Evolutionary conservation across 2,888 invertebrate genomes (phyloP).

Genomic region (Campoplex nolae): DNA sequence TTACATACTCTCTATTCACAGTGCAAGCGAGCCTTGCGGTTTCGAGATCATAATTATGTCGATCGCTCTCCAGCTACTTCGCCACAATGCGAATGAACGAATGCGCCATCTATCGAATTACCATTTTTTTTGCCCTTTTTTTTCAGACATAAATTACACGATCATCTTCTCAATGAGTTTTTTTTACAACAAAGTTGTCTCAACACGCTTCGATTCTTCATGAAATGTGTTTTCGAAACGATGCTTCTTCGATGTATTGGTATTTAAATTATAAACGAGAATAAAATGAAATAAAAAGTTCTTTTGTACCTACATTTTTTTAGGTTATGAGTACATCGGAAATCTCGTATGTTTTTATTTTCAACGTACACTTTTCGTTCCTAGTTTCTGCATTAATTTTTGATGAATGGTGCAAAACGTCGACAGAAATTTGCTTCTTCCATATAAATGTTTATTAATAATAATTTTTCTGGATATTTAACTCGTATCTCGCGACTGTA

Average conservation of each 20-base stretch:
- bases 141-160: background rate
- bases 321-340: too few relatives aligned
- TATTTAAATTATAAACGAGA: background rate
- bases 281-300: background rate
- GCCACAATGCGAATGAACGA: conserved; percentile 41
- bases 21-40: conserved; percentile 58
- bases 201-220: background rate
- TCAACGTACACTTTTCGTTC: too few relatives aligned
- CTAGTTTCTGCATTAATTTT: too few relatives aligned
- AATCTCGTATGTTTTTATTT: too few relatives aligned
- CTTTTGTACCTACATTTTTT: too few relatives aligned
- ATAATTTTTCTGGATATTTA: background rate
- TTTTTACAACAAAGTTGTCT: background rate
- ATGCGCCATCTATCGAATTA: conserved; percentile 14
- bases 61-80: conserved; percentile 31
- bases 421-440: background rate
- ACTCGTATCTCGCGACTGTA: background rate
- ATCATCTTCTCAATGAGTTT: background rate
- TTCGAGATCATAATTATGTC: conserved; percentile 63
- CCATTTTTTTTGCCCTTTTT: background rate
- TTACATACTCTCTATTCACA: conserved; percentile 3
- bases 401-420: too few relatives aligned
- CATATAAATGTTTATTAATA: background rate
- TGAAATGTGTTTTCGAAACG: background rate
- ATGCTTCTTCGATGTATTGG: background rate